Evolutionary conservation across 1,140 invertebrate genomes (phyloP), one percentile per base, ranked within the genome.

Genomic region (Forficula auricularia): DNA sequence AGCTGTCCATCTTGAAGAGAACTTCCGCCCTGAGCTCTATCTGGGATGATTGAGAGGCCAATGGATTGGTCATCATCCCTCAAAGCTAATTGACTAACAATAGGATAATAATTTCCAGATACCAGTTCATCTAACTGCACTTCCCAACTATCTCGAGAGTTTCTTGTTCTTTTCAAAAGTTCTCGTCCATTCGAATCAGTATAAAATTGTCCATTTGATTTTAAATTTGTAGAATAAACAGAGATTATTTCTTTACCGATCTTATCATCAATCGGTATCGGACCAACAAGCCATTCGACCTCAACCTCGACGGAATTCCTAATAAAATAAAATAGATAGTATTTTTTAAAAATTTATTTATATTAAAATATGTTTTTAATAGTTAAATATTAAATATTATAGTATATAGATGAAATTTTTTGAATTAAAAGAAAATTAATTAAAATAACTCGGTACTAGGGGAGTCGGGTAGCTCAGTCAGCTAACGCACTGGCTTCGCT

Each of bases 101-200:
- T 70, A 0, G 92, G 92, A 60, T 89, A 96, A 60, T 94, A 96
- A 60, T 97, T 97, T 2, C 79, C 82, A 30, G 85, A 63, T 1
- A 86, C 62, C 12, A 72, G 62, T 44, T 95, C 79, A 0, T 69
- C 58, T 12, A 90, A 39, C 0, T 66, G 57, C 0, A 79, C 8
- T 19, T 66, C 64, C 77, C 75, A 96, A 2, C 80, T 79, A 3
- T 80, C 75, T 19, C 88, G 60, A 40, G 71, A 71, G 55, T 94
- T 70, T 32, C 75, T 58, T 44, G 67, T 61, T 39, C 91, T 67
- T 50, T 77, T 72, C 19, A 96, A 54, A 56, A 87, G 75, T 62
- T 96, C 84, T 32, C 91, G 65, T 0, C 90, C 91, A 62, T 97
- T 97, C 0, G 86, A 79, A 59, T 98, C 94, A 0, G 92, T 98